These are phyloP conservation scores for Erannis defoliaria DNA, from an alignment of 2,888 invertebrate genomes.

Conservation along the genomic window DNA sequence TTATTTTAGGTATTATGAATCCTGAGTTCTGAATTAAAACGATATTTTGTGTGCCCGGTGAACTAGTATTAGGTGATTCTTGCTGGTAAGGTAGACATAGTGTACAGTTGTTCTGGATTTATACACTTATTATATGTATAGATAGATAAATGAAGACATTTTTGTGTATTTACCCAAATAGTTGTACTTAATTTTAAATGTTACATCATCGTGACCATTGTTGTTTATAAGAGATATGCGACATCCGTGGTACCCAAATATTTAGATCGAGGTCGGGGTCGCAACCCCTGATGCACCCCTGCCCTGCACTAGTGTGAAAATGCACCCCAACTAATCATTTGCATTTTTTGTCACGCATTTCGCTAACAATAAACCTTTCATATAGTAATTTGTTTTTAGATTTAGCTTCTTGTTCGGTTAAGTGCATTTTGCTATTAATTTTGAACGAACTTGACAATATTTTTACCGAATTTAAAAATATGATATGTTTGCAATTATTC, in stretches of 20 bases:
- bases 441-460: conserved; percentile 4
- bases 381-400: conserved; percentile 48
- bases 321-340: conserved; percentile 73
- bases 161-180: no score
- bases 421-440: conserved; percentile 35
- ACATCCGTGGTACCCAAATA: conserved; percentile 64
- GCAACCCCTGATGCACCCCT: conserved; percentile 60
- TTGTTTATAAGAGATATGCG: conserved; percentile 45
- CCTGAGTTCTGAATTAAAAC: no score
- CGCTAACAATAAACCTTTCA: conserved; percentile 53
- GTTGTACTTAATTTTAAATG: conserved; percentile 33
- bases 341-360: conserved; percentile 69
- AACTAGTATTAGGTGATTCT: no score
- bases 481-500: no score
- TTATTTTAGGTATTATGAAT: no score
- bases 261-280: conserved; percentile 70
- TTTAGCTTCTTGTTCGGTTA: conserved; percentile 37
- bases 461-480: no score
- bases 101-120: no score
- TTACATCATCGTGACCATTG: conserved; percentile 39
- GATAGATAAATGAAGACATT: no score
- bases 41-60: no score
- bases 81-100: no score
- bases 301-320: conserved; percentile 63
- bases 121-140: no score